Base-by-base conservation (phyloP, 1,140 invertebrate genomes). In the Onthophagus taurus region DNA sequence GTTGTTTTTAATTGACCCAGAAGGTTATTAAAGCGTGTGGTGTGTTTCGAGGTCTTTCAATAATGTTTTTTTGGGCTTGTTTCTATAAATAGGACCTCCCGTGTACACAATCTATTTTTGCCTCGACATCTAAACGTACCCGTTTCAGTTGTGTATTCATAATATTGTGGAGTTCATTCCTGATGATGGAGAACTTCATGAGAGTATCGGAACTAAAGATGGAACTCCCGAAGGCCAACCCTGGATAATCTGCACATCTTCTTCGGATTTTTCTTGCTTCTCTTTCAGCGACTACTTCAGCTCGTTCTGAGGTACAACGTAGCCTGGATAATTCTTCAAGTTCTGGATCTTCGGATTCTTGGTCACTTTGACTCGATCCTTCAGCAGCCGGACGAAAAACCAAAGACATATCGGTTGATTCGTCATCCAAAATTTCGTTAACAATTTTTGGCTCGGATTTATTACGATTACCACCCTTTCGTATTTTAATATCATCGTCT, bases 131-230 rank as follows among this genome's bases (percentile, higher is more conserved):
- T n/a, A 24, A 70, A 80, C 79, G 81, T 83, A 97, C 93, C 92
- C 89, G 78, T 77, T 89, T 94, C 39, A 97, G 75, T 64, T 94
- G 91, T 64, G 90, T 90, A 63, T 91, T 86, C 75, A 93, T 88
- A 58, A 96, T 92, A 75, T 97, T 97, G 71, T 96, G 89, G 57
- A 97, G 77, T 72, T 97, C 94, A 68, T 96, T 96, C 63, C 83
- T 81, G 60, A 97, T 97, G 35, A 97, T 84, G 61, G 83, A 90
- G 70, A 96, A 95, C 69, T 94, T 96, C 83, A 97, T 96, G 79
- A 95, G 84, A 2, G 93, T 95, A 64, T 95, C 92, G 33, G 92
- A 95, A 61, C 88, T 92, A 65, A 97, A 94, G 59, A 92, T 86
- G 14, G 89, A 91, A 48, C 80, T 80, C 14, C 87, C 89, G 55